A percentile compares a stretch with the other conserved stretches of the same genome.
Conservation (phyloP, 2,797 vertebrate species). For the Sandelia bainsii region DNA sequence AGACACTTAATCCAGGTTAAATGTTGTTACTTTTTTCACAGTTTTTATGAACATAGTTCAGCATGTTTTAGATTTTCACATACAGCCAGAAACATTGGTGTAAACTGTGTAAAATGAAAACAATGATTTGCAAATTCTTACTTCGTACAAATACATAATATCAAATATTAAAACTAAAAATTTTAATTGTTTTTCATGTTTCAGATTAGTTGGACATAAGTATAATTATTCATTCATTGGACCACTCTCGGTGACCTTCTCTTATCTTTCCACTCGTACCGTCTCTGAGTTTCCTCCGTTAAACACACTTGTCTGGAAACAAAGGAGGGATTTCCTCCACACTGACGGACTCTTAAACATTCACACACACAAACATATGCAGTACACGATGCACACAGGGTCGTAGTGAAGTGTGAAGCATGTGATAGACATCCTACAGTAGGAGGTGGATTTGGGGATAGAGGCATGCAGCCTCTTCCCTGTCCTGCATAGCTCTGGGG, state of each 20-base stretch:
- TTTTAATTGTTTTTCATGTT: no score
- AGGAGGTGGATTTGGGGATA: slow-evolving; percentile 21
- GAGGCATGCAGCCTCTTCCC: slow-evolving; percentile 40
- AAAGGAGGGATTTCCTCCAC: slow-evolving; percentile 78
- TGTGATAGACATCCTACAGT: not conserved
- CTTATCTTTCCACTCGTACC: slow-evolving; percentile 54
- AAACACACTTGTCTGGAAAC: slow-evolving; percentile 62
- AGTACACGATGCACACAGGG: slow-evolving; percentile 2
- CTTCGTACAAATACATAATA: no score
- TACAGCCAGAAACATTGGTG: no score
- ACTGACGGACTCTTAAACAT: slow-evolving; percentile 30
- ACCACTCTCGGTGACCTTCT: slow-evolving; percentile 3
- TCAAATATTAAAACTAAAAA: no score
- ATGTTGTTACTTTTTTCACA: no score
- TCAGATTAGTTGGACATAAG: no score
- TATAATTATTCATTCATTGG: no score
- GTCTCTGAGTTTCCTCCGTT: slow-evolving; percentile 41
- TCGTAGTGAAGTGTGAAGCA: no score
- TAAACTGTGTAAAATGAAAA: no score
- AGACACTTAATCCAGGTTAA: not conserved
- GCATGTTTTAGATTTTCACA: no score
- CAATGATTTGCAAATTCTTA: no score
- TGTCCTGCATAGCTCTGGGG: slow-evolving; percentile 40
- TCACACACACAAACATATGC: slow-evolving; percentile 28
- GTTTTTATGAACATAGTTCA: no score